Conservation (phyloP, 1,140 invertebrate species). For the Eriocheir sinensis region DNA sequence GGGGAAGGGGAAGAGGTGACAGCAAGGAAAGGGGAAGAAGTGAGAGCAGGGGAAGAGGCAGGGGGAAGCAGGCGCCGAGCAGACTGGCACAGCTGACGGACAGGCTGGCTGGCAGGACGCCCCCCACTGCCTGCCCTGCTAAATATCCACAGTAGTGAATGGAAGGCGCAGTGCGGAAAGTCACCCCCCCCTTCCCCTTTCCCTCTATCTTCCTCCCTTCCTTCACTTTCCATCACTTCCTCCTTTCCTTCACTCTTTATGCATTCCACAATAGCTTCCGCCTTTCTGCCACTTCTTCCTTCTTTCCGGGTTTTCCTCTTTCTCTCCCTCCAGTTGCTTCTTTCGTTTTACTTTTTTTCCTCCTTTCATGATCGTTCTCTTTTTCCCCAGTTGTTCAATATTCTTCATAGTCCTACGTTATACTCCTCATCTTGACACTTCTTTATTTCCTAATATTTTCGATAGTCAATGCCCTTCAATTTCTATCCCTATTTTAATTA, state of each 20-base stretch:
- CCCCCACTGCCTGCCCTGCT: not conserved
- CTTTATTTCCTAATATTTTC: not conserved
- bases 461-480: not conserved
- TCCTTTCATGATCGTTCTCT: not conserved
- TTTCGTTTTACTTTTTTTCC: not conserved
- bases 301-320: not conserved
- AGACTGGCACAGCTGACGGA: too few relatives aligned
- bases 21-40: not conserved
- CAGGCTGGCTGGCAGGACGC: not conserved
- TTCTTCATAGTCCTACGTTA: not conserved
- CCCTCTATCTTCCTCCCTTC: not conserved
- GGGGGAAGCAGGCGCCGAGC: not conserved
- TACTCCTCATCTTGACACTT: not conserved
- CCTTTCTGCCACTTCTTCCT: not conserved
- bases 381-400: not conserved
- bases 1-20: not conserved
- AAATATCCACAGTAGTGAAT: not conserved
- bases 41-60: too few relatives aligned
- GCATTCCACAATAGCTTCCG: too few relatives aligned
- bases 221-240: not conserved
- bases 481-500: not conserved
- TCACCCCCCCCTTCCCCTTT: not conserved
- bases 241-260: not conserved
- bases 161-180: constrained; percentile 8
- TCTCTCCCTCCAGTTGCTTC: not conserved